phyloP scores from a whole-genome alignment of 2,113 vertebrate genomes.

The Sylvietta virens region DNA sequence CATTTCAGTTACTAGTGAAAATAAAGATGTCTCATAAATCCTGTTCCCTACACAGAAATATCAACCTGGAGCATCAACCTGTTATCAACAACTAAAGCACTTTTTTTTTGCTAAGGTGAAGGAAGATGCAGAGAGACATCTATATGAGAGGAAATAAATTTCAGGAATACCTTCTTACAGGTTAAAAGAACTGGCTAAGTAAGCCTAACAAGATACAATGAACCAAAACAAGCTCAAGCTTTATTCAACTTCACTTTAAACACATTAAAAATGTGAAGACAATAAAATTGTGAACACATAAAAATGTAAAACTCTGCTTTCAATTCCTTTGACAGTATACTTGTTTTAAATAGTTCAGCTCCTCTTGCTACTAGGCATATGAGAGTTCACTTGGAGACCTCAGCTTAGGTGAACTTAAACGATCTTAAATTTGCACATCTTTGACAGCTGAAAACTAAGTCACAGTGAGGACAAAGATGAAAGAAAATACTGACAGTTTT shows the following conservation, averaged over 20 bases:
- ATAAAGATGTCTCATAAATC: background rate
- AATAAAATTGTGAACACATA: background rate
- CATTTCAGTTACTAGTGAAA: background rate
- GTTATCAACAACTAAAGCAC: background rate
- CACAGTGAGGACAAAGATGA: background rate
- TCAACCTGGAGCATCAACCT: background rate
- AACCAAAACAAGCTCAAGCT: background rate
- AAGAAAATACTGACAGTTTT: background rate
- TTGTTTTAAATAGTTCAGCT: background rate
- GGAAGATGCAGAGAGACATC: background rate
- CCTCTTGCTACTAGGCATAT: background rate
- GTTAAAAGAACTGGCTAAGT: background rate
- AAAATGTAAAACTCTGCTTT: background rate
- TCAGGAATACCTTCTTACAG: background rate
- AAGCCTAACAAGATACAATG: background rate
- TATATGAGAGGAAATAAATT: background rate
- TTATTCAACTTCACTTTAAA: background rate
- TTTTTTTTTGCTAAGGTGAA: background rate
- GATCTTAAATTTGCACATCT: background rate
- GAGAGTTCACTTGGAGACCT: background rate
- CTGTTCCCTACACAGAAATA: background rate
- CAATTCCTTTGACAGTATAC: background rate
- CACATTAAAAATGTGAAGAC: background rate
- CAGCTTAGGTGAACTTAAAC: background rate
- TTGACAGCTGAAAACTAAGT: background rate